Base-by-base conservation (phyloP, 2,888 invertebrate genomes). In the Siphonodentalium dalli region DNA sequence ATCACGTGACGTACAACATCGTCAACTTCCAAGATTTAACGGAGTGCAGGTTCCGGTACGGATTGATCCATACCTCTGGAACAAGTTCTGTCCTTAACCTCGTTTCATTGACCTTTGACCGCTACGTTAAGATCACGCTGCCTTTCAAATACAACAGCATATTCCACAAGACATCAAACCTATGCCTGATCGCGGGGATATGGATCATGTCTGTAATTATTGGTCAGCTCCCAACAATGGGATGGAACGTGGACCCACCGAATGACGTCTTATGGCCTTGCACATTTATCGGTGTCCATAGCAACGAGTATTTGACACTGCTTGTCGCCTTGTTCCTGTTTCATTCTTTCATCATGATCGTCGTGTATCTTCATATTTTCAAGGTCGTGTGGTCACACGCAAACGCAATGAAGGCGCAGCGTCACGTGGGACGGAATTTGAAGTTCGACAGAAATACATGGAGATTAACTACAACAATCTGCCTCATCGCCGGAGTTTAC, bases 1-100 rank as follows among this genome's bases (percentile, higher is more conserved):
- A 70, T 49, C 66, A 66, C 41, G 60, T 63, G 2, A 31, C 49
- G 5, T 72, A 72, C 58, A 68, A 63, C 50, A 44, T 70, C n/a
- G n/a, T 51, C 15, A 69, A 71, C 42, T 72, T 61, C 41, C 72
- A 72, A 52, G 57, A 67, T 28, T 39, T 54, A 8, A 40, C 54
- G 28, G 69, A 69, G 44, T 69, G 69, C 35, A 23, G 61, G 13
- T 45, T 60, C 31, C 50, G 69, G 21, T 65, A 61, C 29, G 66
- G 67, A 26, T 21, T 69, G 4, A 47, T 70, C 8, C 58, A 61
- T 7, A 38, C 53, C 5, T 46, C 63, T 48, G 44, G 58, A 2
- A 43, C 69, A 29, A 59, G 53, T 35, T 69, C 68, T 0, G 63
- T 63, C 8, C 60, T 59, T 21, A 61, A 63, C 48, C 53, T 70